Evolutionary conservation across 92 coral and sea anemone genomes (phyloP).

Genomic region (Epizoanthus scotinus): DNA sequence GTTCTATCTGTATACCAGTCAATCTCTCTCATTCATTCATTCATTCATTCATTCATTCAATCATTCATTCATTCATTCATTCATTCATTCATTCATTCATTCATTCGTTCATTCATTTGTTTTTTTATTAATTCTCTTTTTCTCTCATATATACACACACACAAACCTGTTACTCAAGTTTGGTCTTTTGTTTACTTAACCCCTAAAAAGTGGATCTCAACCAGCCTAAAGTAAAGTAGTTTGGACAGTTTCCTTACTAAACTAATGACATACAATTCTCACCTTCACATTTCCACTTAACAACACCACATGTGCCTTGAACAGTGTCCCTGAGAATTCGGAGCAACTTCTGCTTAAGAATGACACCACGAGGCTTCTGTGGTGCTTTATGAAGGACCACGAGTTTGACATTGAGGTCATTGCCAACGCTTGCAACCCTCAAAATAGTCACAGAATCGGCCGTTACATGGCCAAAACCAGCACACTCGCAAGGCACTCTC

Average conservation of each 20-base stretch:
- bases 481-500: conserved; percentile 14
- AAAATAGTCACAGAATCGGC: background rate
- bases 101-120: no score
- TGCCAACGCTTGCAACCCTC: conserved; percentile 7
- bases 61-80: no score
- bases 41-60: no score
- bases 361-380: background rate
- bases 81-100: no score
- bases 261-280: background rate
- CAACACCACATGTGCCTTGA: conserved; percentile 19
- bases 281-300: conserved; percentile 21
- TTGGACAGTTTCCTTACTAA: background rate
- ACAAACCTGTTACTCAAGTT: no score
- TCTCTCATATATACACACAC: no score
- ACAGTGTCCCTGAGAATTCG: conserved; percentile 18
- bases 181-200: no score
- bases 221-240: background rate
- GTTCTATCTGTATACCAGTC: no score
- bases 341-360: background rate
- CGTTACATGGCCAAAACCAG: background rate
- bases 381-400: conserved; percentile 14
- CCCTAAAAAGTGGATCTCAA: background rate
- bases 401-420: conserved; percentile 14
- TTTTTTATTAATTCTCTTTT: no score
- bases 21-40: no score